phyloP scores from a whole-genome alignment of 2,888 invertebrate species.

The Vannuccia rotundouncinata region DNA sequence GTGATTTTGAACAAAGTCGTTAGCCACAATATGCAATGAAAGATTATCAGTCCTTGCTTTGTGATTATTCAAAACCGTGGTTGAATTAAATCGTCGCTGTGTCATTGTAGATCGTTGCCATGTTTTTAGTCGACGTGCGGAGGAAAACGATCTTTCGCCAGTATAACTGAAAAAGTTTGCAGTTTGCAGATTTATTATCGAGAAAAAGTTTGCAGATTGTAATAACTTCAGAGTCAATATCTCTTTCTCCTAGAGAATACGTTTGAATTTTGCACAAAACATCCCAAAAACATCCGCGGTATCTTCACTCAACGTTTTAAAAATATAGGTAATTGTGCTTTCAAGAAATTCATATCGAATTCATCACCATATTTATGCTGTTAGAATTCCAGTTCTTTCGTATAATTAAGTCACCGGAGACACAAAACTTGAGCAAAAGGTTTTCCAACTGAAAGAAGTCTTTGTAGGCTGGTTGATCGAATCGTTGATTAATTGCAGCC shows the following conservation, averaged over 20 bases:
- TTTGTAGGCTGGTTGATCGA: too few relatives aligned
- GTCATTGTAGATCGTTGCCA: constrained; percentile 10
- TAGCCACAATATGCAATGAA: constrained; percentile 23
- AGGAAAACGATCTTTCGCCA: constrained; percentile 21
- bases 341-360: not conserved
- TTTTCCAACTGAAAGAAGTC: too few relatives aligned
- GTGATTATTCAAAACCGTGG: constrained; percentile 21
- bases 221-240: constrained; percentile 19
- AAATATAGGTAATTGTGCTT: constrained; percentile 22
- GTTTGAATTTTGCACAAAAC: constrained; percentile 22
- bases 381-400: too few relatives aligned
- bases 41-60: constrained; percentile 19
- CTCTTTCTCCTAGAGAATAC: constrained; percentile 1
- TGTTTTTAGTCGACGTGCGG: constrained; percentile 12
- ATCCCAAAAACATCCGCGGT: not conserved
- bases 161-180: too few relatives aligned
- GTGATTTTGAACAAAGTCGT: constrained; percentile 22
- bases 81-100: constrained; percentile 17
- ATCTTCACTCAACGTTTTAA: not conserved
- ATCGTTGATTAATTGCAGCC: too few relatives aligned
- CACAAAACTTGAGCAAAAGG: too few relatives aligned
- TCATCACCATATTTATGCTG: too few relatives aligned
- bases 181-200: not conserved
- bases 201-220: constrained; percentile 14
- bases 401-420: too few relatives aligned